Evolutionary conservation across 2,797 vertebrate genomes (phyloP), one percentile per base, ranked within the genome.

Genomic region (Argyrosomus regius): DNA sequence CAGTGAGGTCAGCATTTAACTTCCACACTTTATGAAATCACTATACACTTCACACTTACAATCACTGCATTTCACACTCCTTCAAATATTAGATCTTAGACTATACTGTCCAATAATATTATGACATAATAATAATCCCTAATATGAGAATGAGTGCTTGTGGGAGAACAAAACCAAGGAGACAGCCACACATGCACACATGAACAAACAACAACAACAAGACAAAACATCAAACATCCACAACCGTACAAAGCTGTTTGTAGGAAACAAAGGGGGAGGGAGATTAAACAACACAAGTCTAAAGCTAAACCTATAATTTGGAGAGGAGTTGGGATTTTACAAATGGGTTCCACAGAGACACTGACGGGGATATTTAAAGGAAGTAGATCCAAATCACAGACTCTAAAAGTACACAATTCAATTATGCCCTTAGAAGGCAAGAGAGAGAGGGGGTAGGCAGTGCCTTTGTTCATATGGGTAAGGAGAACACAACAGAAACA

Each of bases 241-340:
- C 66, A 78, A 72, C 68, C 5, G 28, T 24, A 48, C 67, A 77
- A 81, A 72, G 71, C 26, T 60, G 53, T 64, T 45, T 54, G n/a
- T 11, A 18, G 28, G 26, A 63, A 65, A 83, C n/a, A 76, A 53
- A 39, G n/a, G 54, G 24, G 39, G 35, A 45, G 53, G 53, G 39
- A 65, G 14, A 70, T 57, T 49, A 56, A 73, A 74, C 24, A 62
- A n/a, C 24, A 70, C 28, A 20, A 77, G 48, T 18, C 57, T 46
- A 73, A 28, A 11, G 16, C 45, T 64, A 58, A 65, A 13, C 60
- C 73, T 76, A 45, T 81, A 77, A 79, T 85, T 78, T 78, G 35
- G 41, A 61, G 35, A 74, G 45, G 22, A 69, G 18, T 18, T 57
- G 39, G 46, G 56, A 56, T 57, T 81, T 69, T 50, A 62, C 5